phyloP scores from a whole-genome alignment of 1,140 invertebrate genomes.

The Aethina tumida region DNA sequence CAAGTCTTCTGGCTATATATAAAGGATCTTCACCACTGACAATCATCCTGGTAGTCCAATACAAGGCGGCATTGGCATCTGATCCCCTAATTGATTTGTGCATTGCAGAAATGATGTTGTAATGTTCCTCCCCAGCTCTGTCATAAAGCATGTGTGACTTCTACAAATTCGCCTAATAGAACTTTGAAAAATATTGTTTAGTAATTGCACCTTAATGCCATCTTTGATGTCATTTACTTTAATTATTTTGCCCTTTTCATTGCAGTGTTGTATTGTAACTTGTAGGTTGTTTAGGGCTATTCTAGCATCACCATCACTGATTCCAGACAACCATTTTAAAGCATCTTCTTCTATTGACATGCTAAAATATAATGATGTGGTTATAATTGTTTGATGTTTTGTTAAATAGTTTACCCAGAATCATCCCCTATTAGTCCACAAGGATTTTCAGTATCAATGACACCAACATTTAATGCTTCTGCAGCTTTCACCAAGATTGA shows the following conservation, averaged over 20 bases:
- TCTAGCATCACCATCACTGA: slow-evolving; percentile 74
- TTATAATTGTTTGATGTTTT: not conserved
- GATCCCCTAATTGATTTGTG: slow-evolving; percentile 80
- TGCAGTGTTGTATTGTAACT: slow-evolving; percentile 50
- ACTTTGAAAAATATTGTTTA: slow-evolving; percentile 1
- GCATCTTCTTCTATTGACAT: slow-evolving; percentile 50
- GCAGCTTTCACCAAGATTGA: slow-evolving; percentile 54
- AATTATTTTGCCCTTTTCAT: slow-evolving; percentile 36
- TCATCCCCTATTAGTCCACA: slow-evolving; percentile 10
- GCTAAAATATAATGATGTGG: slow-evolving; percentile 11
- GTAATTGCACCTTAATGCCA: slow-evolving; percentile 44
- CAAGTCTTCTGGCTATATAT: slow-evolving; percentile 68
- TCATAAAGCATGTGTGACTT: slow-evolving; percentile 68
- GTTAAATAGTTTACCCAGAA: slow-evolving; percentile 11
- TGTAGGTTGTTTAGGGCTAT: slow-evolving; percentile 68
- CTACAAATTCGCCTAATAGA: slow-evolving; percentile 38
- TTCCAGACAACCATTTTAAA: slow-evolving; percentile 58
- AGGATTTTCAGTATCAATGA: slow-evolving; percentile 23
- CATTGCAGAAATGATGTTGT: slow-evolving; percentile 71
- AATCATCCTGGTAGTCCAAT: slow-evolving; percentile 75
- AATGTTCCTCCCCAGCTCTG: slow-evolving; percentile 72
- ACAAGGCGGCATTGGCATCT: slow-evolving; percentile 70
- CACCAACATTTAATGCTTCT: slow-evolving; percentile 30
- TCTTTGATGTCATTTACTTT: slow-evolving; percentile 54
- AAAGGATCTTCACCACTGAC: slow-evolving; percentile 73